Evolutionary conservation across 2,797 vertebrate genomes (phyloP).

Genomic region (Crax fasciolata): DNA sequence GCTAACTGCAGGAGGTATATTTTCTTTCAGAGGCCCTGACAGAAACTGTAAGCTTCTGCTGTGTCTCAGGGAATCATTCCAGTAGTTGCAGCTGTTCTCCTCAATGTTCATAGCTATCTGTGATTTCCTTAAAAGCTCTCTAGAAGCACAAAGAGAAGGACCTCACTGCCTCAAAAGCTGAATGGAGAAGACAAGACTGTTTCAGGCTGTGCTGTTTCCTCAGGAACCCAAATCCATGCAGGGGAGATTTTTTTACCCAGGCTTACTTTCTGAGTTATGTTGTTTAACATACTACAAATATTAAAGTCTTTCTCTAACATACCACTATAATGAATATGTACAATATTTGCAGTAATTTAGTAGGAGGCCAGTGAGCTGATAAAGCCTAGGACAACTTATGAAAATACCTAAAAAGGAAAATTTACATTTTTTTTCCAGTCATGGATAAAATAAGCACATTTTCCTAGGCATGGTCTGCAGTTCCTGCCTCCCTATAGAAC

Average conservation of each 20-base stretch:
- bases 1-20: neutral
- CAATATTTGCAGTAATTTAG: slow-evolving; percentile 46
- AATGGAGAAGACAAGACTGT: slow-evolving; percentile 16
- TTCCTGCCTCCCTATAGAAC: slow-evolving; percentile 34
- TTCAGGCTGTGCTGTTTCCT: slow-evolving; percentile 12
- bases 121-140: neutral
- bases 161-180: neutral
- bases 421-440: slow-evolving; percentile 43
- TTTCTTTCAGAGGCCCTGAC: neutral
- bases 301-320: neutral
- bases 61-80: neutral
- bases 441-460: slow-evolving; percentile 55
- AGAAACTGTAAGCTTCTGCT: neutral
- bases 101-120: neutral
- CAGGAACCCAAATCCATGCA: neutral
- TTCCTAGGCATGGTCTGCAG: slow-evolving; percentile 32
- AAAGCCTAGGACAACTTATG: slow-evolving; percentile 52
- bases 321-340: slow-evolving; percentile 7
- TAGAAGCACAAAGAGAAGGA: neutral
- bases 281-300: slow-evolving; percentile 8
- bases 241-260: neutral
- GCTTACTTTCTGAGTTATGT: slow-evolving; percentile 29
- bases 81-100: neutral
- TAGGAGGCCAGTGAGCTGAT: slow-evolving; percentile 34
- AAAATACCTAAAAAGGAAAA: slow-evolving; percentile 59